These are phyloP conservation scores for Vanessa tameamea DNA, from an alignment of 1,140 invertebrate genomes.

Conservation along the genomic window DNA sequence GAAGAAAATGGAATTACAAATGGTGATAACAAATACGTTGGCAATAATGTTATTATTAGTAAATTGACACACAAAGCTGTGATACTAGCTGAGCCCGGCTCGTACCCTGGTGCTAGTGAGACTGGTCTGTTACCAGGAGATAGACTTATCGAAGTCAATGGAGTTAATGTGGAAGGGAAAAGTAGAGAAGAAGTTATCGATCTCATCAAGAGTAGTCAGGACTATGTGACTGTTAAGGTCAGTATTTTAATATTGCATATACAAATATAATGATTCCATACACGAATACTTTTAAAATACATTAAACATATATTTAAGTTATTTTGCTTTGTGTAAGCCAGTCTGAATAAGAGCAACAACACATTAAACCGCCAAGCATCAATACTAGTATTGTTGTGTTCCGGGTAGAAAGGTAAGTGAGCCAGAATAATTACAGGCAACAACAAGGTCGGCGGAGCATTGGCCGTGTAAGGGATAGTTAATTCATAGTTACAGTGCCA, in stretches of 20 bases:
- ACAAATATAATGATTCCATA: not conserved
- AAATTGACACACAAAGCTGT: conserved; percentile 87
- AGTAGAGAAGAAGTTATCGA: conserved; percentile 96
- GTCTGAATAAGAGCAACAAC: too few relatives aligned
- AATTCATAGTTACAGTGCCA: too few relatives aligned
- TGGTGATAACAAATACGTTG: conserved; percentile 68
- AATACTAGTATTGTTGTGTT: too few relatives aligned
- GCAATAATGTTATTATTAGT: conserved; percentile 64
- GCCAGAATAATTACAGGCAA: too few relatives aligned
- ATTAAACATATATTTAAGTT: too few relatives aligned
- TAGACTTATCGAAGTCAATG: conserved; percentile 94
- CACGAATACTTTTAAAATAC: too few relatives aligned
- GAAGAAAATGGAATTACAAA: conserved; percentile 63
- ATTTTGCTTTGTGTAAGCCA: too few relatives aligned
- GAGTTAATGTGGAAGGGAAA: conserved; percentile 90
- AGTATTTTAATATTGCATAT: conserved; percentile 44
- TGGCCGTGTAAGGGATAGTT: too few relatives aligned
- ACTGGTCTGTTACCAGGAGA: conserved; percentile 96
- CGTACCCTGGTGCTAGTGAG: conserved; percentile 87
- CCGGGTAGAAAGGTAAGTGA: too few relatives aligned
- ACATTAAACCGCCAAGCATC: too few relatives aligned
- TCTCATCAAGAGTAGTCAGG: conserved; percentile 92
- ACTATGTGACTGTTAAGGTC: conserved; percentile 92
- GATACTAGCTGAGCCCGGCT: conserved; percentile 95
- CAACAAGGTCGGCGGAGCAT: too few relatives aligned